These are phyloP conservation scores for Ailuropoda melanoleuca DNA, from an alignment of 2,113 vertebrate genomes.

Conservation along the genomic window DNA sequence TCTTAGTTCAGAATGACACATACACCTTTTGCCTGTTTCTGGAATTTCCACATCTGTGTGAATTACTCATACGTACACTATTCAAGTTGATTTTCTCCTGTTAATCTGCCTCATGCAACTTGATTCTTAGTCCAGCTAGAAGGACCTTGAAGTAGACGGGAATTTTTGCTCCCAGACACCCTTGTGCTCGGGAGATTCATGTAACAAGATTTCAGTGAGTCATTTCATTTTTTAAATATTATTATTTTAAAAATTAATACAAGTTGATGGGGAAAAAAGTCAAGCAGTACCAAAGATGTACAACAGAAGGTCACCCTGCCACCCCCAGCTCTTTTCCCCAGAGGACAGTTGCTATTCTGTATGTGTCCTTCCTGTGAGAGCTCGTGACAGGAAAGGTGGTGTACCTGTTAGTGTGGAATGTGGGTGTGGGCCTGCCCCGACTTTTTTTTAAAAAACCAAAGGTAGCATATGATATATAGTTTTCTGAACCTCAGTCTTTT, in stretches of 20 bases:
- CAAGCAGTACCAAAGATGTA: rapidly evolving
- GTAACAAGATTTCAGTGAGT: neutral
- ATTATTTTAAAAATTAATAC: neutral
- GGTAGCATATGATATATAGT: rapidly evolving
- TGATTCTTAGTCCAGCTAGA: neutral
- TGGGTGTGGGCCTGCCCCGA: rapidly evolving
- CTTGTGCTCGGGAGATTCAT: rapidly evolving
- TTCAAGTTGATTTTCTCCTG: neutral
- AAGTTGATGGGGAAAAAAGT: neutral
- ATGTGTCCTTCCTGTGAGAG: rapidly evolving
- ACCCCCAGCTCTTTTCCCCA: rapidly evolving
- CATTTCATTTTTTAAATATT: neutral
- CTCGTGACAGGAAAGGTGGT: rapidly evolving
- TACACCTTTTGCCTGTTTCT: neutral
- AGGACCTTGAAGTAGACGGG: neutral
- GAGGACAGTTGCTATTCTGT: neutral
- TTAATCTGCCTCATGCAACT: neutral
- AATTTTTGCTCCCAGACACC: neutral
- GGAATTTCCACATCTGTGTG: neutral
- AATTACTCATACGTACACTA: neutral
- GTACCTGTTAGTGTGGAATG: rapidly evolving
- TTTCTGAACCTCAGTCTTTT: neutral
- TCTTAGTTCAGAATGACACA: neutral
- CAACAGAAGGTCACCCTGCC: neutral
- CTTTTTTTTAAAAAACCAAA: neutral